Evolutionary conservation across 1,140 invertebrate species (phyloP), one percentile per base, ranked within the genome.

Genomic region (Eumeta japonica): DNA sequence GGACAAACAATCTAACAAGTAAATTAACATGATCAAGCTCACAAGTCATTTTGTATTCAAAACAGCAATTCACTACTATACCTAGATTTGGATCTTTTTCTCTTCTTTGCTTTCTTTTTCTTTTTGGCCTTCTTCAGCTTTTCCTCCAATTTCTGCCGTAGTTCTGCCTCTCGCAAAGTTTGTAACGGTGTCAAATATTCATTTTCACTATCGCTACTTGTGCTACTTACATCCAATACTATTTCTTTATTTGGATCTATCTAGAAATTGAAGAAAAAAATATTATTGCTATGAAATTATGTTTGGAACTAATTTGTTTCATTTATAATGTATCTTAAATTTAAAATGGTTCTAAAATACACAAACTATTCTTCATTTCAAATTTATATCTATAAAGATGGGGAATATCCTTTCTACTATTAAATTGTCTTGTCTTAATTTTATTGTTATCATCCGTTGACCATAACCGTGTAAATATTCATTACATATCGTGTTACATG

Each of bases 171-270:
- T 20, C 89, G 70, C 30, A 94, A 62, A 41, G 84, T 83, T 16
- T 88, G 90, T 11, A 94, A 62, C 9, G 91, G 91, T 2, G 91
- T 93, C 1, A 83, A 67, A 62, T 89, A 89, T 39, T 93, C 85
- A 39, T 90, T 82, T 38, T 90, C 89, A 27, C 81, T 83, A 47
- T 94, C 90, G 45, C 92, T 95, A 36, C 92, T 96, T 10, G 94
- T 98, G 52, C 92, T 95, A 53, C 92, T 94, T 1, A 97, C 91
- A 72, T 98, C 94, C 37, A 97, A 66, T 1, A 97, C 86, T 46
- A 96, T 90, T 59, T 96, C 93, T 63, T 89, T 90, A 49, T 87
- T 85, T 3, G 87, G 86, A 57, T 90, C 87, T 13, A 89, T 81
- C 78, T 86, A 43, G 5, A 24, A n/a, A 24, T 7, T 18, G 40